These are phyloP conservation scores for Ceyx melanurus DNA, from an alignment of 2,113 vertebrate genomes.

Conservation along the genomic window DNA sequence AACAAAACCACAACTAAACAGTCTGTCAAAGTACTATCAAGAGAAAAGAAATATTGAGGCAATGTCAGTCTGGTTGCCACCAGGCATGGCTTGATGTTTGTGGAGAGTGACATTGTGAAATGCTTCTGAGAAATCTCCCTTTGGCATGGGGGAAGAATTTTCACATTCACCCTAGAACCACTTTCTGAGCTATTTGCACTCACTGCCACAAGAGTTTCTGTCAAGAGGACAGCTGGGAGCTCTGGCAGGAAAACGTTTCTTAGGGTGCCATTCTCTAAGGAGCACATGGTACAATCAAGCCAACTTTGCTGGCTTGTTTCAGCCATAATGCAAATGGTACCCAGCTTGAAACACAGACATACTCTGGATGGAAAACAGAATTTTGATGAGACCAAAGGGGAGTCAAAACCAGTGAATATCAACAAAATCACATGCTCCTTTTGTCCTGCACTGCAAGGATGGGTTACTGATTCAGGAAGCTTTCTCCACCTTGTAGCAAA, in stretches of 20 bases:
- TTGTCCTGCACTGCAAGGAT: neutral
- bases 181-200: conserved; percentile 67
- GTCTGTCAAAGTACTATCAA: conserved; percentile 26
- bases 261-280: conserved; percentile 21
- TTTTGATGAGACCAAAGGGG: neutral
- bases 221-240: conserved; percentile 60
- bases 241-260: conserved; percentile 23
- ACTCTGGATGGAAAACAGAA: neutral
- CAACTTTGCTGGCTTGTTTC: neutral
- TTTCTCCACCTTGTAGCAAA: neutral
- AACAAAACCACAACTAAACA: neutral
- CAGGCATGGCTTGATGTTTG: conserved; percentile 51
- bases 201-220: conserved; percentile 59
- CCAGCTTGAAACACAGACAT: neutral
- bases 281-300: neutral
- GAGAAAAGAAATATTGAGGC: neutral
- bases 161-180: conserved; percentile 59
- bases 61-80: conserved; percentile 44
- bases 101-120: conserved; percentile 65
- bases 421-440: neutral
- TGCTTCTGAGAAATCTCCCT: conserved; percentile 64
- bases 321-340: neutral
- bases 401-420: neutral
- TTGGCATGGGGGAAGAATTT: conserved; percentile 38
- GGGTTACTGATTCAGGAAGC: neutral